Evolutionary conservation across 2,888 invertebrate species (phyloP).

Genomic region (Catocala fraxini): DNA sequence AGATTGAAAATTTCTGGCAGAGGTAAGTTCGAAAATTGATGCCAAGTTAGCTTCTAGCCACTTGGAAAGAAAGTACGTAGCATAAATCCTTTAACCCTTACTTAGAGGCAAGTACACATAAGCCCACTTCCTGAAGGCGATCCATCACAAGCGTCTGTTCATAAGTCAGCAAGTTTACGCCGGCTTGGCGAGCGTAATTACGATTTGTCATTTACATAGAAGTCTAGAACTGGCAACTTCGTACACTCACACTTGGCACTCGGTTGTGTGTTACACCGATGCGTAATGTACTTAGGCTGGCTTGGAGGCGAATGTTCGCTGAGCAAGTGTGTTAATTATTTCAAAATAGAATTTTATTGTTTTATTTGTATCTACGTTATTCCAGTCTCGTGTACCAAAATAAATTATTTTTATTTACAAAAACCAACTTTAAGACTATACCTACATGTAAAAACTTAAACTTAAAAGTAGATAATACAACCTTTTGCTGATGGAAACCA

Average conservation of each 20-base stretch:
- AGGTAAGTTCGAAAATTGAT: no score
- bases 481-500: not conserved
- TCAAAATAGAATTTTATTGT: no score
- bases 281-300: conserved; percentile 5
- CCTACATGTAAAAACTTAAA: no score
- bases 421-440: no score
- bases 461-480: no score
- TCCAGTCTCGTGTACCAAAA: no score
- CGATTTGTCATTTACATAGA: conserved; percentile 62
- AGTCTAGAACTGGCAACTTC: conserved; percentile 49
- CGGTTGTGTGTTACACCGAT: conserved; percentile 33
- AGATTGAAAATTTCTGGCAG: no score
- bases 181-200: conserved; percentile 47
- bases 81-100: not conserved
- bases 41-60: no score
- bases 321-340: no score
- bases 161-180: conserved; percentile 16
- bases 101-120: not conserved
- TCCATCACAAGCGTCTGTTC: conserved; percentile 8
- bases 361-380: no score
- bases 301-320: conserved; percentile 11
- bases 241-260: conserved; percentile 26
- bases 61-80: not conserved
- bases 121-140: conserved; percentile 11
- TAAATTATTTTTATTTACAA: no score